Evolutionary conservation across 2,113 vertebrate genomes (phyloP), one percentile per base, ranked within the genome.

Genomic region (Eudyptes chrysolophus): DNA sequence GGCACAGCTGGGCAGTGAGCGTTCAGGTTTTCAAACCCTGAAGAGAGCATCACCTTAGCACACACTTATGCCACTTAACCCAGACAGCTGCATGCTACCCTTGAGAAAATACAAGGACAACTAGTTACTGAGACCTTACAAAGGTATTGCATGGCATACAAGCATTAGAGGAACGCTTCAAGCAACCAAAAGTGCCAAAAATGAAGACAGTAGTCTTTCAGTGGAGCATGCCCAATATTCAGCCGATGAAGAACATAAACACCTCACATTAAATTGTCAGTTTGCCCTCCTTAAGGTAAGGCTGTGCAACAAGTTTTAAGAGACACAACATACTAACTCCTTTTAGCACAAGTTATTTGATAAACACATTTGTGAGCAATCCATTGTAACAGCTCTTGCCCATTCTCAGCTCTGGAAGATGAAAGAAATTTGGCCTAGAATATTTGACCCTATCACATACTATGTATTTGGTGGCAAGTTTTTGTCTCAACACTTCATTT

Each of bases 81-180:
- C 32, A 62, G 29, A 32, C 2, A n/a, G 36, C 42, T 2, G 0
- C 26, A 3, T 1, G 15, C 8, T 13, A 52, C 14, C 40, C 87
- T n/a, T 5, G 4, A 55, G n/a, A 78, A 44, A 66, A 84, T 5
- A 44, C 0, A 0, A 71, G 65, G 20, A 52, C 26, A 48, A 4
- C 5, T 3, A 21, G 16, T 49, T 38, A 17, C 38, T 52, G 42
- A 3, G 5, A 34, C 46, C 57, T 42, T n/a, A 57, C 16, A 30
- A 51, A 85, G 48, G 24, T 6, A 16, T 8, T 7, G 27, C 4
- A 7, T 5, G 27, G 64, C 40, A 22, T 2, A 11, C 25, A 30
- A 51, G 40, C 40, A 7, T 8, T 40, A 24, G 16, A 82, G 29
- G 48, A 93, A 83, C 2, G 4, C n/a, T 81, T 76, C 38, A 22